These are phyloP conservation scores for Ochotona princeps DNA, from an alignment of 2,113 vertebrate species.

Conservation along the genomic window DNA sequence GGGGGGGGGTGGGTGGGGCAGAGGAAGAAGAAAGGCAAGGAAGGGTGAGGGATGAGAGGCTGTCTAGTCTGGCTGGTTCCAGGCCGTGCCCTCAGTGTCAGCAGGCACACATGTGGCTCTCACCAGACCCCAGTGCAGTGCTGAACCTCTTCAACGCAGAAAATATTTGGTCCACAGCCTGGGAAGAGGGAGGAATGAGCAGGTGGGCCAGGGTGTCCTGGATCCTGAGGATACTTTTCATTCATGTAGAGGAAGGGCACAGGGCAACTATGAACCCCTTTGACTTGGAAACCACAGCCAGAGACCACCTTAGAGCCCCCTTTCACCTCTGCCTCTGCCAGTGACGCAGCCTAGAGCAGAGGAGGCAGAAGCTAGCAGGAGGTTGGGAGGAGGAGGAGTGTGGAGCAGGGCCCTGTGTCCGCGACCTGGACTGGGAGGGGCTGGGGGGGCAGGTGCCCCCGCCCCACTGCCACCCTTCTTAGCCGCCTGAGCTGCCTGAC, in stretches of 20 bases:
- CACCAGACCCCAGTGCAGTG: neutral
- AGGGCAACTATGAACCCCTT: no score
- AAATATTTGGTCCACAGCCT: neutral
- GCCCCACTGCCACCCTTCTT: neutral
- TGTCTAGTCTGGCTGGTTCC: neutral
- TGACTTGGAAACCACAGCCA: neutral
- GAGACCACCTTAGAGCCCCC: neutral
- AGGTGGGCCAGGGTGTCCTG: neutral
- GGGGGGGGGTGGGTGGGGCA: neutral
- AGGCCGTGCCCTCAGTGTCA: neutral
- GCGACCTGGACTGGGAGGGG: neutral
- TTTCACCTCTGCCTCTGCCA: neutral
- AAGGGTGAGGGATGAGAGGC: neutral
- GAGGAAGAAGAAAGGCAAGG: neutral
- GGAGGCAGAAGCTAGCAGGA: neutral
- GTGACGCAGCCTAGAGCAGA: neutral
- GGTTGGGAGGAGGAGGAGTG: neutral
- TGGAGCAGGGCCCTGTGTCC: neutral
- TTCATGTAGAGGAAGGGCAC: neutral
- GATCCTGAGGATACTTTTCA: neutral
- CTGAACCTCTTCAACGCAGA: neutral
- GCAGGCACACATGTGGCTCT: neutral
- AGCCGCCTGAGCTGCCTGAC: neutral
- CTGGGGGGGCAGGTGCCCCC: neutral
- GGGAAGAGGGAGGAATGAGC: neutral